Percentiles rank a stretch among this genome's conserved stretches.
phyloP scores from a whole-genome alignment of 1,140 invertebrate species.

The Wiebesia pumilae region DNA sequence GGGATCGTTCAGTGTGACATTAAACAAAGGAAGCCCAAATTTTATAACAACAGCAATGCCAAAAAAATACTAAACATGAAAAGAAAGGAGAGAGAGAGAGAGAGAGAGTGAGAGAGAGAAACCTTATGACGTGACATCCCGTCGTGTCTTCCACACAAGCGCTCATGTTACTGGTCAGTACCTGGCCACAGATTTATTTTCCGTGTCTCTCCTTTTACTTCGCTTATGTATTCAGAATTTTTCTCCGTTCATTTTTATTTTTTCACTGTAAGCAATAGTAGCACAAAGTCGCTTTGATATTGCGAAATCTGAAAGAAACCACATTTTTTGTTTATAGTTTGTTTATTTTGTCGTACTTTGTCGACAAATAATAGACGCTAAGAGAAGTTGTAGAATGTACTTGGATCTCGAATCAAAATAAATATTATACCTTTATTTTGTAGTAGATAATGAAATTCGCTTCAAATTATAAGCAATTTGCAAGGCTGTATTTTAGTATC shows the following conservation, averaged over 20 bases:
- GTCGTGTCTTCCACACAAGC: conserved; percentile 59
- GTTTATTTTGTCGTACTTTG: background rate
- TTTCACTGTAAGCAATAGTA: background rate
- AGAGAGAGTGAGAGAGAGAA: conserved; percentile 57
- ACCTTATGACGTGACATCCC: conserved; percentile 68
- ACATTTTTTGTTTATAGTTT: background rate
- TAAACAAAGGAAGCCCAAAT: background rate
- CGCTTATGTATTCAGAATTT: background rate
- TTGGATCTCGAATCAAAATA: background rate
- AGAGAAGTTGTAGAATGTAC: background rate
- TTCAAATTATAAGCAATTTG: background rate
- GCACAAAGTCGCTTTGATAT: background rate
- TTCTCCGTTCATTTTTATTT: background rate
- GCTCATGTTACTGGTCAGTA: background rate
- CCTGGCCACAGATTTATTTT: background rate
- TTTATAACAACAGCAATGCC: background rate
- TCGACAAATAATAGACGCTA: too few relatives aligned
- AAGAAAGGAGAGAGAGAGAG: conserved; percentile 55
- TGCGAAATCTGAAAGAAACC: background rate
- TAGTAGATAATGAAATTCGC: background rate
- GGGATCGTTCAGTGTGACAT: too few relatives aligned
- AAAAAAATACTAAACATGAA: background rate
- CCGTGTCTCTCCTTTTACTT: background rate
- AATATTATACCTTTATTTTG: background rate
- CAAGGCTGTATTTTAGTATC: background rate